Conservation (phyloP, 2,888 invertebrate species). For the Fragum sueziense region DNA sequence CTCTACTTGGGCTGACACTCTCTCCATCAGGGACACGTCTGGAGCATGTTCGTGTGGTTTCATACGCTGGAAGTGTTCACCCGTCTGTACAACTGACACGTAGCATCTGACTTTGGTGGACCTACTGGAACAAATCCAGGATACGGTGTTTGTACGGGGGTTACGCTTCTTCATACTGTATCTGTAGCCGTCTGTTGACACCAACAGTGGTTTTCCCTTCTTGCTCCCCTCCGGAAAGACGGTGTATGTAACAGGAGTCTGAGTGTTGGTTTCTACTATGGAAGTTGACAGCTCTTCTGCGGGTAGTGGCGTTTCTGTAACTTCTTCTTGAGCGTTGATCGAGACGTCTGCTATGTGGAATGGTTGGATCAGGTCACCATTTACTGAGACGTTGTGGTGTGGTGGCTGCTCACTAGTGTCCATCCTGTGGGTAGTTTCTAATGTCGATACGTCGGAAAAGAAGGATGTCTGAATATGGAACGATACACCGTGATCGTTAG, state of each 20-base stretch:
- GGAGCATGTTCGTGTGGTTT: conserved; percentile 2
- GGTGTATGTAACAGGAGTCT: not conserved
- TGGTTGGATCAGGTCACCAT: not conserved
- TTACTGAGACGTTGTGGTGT: not conserved
- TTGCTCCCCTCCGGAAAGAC: conserved; percentile 17
- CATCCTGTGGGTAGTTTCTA: not conserved
- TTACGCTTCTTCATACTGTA: conserved; percentile 12
- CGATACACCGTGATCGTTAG: not conserved
- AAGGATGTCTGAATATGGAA: not conserved
- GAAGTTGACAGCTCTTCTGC: not conserved
- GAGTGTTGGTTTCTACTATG: not conserved
- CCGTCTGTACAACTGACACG: conserved; percentile 13
- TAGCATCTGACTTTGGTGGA: conserved; percentile 15
- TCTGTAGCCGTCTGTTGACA: not conserved
- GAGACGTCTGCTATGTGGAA: not conserved
- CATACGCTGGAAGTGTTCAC: not conserved
- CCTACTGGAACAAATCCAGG: not conserved
- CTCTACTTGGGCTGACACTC: not conserved
- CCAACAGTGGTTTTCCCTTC: conserved; percentile 1
- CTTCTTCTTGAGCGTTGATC: not conserved
- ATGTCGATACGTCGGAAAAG: too few species aligned
- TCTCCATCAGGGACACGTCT: not conserved
- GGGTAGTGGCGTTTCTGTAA: not conserved
- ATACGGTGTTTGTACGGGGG: not conserved
- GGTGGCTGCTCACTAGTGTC: not conserved